Conservation (phyloP, 1,140 invertebrate genomes). For the Lethrus apterus region DNA sequence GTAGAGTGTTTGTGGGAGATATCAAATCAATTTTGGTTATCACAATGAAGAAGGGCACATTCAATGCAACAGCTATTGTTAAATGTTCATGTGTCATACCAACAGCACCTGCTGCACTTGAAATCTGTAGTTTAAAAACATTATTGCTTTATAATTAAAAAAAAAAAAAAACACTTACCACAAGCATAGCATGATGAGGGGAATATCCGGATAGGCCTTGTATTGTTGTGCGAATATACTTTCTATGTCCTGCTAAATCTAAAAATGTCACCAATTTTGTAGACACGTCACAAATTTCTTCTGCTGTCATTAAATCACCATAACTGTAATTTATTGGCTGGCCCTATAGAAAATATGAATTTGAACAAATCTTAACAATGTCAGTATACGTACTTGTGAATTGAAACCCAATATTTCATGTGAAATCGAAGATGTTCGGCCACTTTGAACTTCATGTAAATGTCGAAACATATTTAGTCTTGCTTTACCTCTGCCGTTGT, state of each 20-base stretch:
- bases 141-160: not conserved
- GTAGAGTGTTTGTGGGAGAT: conserved; percentile 51
- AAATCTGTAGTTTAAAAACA: conserved; percentile 45
- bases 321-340: conserved; percentile 77
- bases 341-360: conserved; percentile 42
- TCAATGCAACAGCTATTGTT: conserved; percentile 71
- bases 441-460: conserved; percentile 93
- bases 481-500: conserved; percentile 91
- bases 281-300: conserved; percentile 88
- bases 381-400: conserved; percentile 46
- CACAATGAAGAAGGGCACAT: conserved; percentile 84
- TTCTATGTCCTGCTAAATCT: conserved; percentile 93
- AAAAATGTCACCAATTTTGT: conserved; percentile 91
- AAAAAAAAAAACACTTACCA: conserved; percentile 49
- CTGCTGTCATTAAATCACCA: conserved; percentile 81
- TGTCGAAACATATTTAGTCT: conserved; percentile 94
- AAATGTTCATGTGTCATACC: conserved; percentile 77
- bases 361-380: not conserved
- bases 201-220: conserved; percentile 90
- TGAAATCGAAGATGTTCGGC: conserved; percentile 91
- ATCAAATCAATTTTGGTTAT: conserved; percentile 84
- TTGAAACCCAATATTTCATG: conserved; percentile 96
- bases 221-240: conserved; percentile 92
- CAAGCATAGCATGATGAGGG: conserved; percentile 91
- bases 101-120: conserved; percentile 55